A percentile compares a stretch with the other conserved stretches of the same genome.
Evolutionary conservation across 2,888 invertebrate genomes (phyloP).

Genomic region (Branchipolynoe longqiensis): DNA sequence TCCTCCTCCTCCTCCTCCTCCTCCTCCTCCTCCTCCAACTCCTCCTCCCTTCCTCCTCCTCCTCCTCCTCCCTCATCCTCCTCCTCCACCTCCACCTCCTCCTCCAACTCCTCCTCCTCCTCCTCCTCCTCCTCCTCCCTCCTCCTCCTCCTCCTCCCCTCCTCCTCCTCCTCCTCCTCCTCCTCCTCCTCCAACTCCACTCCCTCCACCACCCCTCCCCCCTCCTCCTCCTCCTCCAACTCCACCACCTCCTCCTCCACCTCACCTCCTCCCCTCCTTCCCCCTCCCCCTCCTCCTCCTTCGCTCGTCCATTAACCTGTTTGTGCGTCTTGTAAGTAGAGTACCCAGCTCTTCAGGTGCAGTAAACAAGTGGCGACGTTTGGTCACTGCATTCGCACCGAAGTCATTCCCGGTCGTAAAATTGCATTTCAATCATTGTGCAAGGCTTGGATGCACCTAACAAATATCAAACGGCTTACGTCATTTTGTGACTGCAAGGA

Average conservation of each 20-base stretch:
- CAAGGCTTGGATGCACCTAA: too few relatives aligned
- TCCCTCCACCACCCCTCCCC: slow-evolving; percentile 5
- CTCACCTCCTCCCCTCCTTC: neutral
- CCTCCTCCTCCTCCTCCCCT: neutral
- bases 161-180: slow-evolving; percentile 15
- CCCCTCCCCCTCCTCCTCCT: neutral
- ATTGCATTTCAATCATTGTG: too few relatives aligned
- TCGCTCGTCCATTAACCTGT: slow-evolving; percentile 8
- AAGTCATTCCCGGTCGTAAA: too few relatives aligned
- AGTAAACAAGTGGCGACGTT: too few relatives aligned
- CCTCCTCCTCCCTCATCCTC: neutral
- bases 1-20: slow-evolving; percentile 29
- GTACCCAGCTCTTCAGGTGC: too few relatives aligned
- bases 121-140: slow-evolving; percentile 7
- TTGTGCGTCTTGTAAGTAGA: too few relatives aligned
- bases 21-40: slow-evolving; percentile 18
- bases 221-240: slow-evolving; percentile 14
- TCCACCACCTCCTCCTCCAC: slow-evolving; percentile 8
- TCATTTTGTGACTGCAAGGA: too few relatives aligned
- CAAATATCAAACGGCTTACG: too few relatives aligned
- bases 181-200: slow-evolving; percentile 23
- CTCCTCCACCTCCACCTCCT: slow-evolving; percentile 32
- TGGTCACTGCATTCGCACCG: too few relatives aligned
- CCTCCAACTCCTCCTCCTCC: slow-evolving; percentile 3
- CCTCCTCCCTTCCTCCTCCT: neutral